Conservation (phyloP, 2,888 invertebrate species). For the Dioctria rufipes region DNA sequence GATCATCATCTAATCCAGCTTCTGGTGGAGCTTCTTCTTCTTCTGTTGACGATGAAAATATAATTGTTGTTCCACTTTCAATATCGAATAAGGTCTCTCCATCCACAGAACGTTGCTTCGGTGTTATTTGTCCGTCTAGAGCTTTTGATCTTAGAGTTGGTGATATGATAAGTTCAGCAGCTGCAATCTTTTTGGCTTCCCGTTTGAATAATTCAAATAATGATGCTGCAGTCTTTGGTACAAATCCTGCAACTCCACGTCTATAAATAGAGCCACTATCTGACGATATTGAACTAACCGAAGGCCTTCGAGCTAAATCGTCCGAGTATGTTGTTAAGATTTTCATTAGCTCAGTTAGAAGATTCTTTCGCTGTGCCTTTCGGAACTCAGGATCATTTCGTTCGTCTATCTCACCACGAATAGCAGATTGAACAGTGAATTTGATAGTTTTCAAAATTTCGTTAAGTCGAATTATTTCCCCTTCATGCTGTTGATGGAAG, state of each 20-base stretch:
- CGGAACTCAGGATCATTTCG: constrained; percentile 72
- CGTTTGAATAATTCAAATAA: constrained; percentile 65
- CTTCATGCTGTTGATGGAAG: constrained; percentile 73
- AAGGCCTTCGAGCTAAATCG: constrained; percentile 66
- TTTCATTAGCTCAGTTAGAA: constrained; percentile 73
- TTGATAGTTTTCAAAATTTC: constrained; percentile 77
- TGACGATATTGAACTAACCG: constrained; percentile 65
- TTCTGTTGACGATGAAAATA: constrained; percentile 67
- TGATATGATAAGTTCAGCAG: constrained; percentile 57
- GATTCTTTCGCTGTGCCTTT: constrained; percentile 73
- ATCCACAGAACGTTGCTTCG: constrained; percentile 60
- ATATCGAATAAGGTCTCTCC: constrained; percentile 65
- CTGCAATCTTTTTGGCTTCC: constrained; percentile 62
- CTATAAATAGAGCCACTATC: constrained; percentile 73
- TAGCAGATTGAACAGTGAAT: constrained; percentile 75
- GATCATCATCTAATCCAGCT: constrained; percentile 52
- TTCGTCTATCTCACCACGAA: constrained; percentile 67
- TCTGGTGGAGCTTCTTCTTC: constrained; percentile 65
- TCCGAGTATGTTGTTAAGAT: constrained; percentile 66
- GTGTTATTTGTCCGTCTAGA: constrained; percentile 62
- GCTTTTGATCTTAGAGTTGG: constrained; percentile 61
- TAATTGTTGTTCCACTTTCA: constrained; percentile 65
- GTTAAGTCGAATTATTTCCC: constrained; percentile 72
- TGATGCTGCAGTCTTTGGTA: constrained; percentile 73
- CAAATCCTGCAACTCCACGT: constrained; percentile 79